Conservation (phyloP, 2,888 invertebrate genomes). For the Amitus sp. region DNA sequence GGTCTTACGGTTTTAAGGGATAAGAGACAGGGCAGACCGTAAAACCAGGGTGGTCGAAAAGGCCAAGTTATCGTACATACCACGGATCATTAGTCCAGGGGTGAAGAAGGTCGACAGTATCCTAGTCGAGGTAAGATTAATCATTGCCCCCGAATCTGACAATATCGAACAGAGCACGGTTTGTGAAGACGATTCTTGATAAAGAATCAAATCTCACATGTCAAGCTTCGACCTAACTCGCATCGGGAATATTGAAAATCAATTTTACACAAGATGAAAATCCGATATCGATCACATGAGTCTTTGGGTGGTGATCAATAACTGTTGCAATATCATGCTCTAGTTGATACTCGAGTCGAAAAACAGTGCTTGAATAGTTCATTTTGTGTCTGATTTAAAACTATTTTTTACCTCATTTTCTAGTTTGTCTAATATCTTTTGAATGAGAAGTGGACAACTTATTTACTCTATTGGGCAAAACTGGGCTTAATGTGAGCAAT, state of each 20-base stretch:
- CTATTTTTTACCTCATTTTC: too few relatives aligned
- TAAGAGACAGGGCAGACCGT: slow-evolving; percentile 8
- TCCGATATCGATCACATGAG: too few relatives aligned
- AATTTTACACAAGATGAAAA: slow-evolving; percentile 20
- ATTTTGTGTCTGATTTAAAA: too few relatives aligned
- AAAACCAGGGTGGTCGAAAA: slow-evolving; percentile 34
- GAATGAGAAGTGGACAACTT: too few relatives aligned
- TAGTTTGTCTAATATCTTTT: too few relatives aligned
- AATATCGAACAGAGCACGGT: slow-evolving; percentile 51
- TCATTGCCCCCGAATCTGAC: slow-evolving; percentile 51
- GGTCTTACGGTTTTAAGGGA: slow-evolving; percentile 20
- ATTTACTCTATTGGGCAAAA: too few relatives aligned
- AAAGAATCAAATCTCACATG: slow-evolving; percentile 36
- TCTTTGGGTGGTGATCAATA: too few relatives aligned
- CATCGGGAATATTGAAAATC: slow-evolving; percentile 32
- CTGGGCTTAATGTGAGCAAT: too few relatives aligned
- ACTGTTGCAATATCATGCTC: too few relatives aligned
- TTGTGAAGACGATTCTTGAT: slow-evolving; percentile 32
- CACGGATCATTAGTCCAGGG: slow-evolving; percentile 65
- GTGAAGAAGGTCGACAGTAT: slow-evolving; percentile 39
- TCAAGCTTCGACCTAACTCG: slow-evolving; percentile 37
- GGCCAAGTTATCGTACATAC: slow-evolving; percentile 60
- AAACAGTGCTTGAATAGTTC: too few relatives aligned
- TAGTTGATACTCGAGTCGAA: too few relatives aligned
- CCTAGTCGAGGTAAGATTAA: slow-evolving; percentile 56